phyloP scores from a whole-genome alignment of 1,140 invertebrate species.

The Belonocnema kinseyi region DNA sequence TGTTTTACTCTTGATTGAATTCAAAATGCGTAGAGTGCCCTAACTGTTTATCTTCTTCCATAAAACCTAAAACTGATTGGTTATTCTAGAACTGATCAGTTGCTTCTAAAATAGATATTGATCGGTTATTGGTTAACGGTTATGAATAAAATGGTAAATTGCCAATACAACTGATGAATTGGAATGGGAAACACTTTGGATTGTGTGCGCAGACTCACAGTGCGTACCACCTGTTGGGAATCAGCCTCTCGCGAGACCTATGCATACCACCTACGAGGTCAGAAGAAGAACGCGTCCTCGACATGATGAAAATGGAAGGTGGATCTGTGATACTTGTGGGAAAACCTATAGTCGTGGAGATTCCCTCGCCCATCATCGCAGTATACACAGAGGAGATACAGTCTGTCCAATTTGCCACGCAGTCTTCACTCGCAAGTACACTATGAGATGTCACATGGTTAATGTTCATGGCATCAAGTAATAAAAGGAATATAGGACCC shows the following conservation, averaged over 20 bases:
- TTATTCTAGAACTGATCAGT: slow-evolving; percentile 19
- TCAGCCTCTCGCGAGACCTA: slow-evolving; percentile 51
- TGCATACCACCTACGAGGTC: slow-evolving; percentile 53
- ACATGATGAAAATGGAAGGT: slow-evolving; percentile 70
- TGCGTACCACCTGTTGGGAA: slow-evolving; percentile 61
- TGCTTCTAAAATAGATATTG: neutral
- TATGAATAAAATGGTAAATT: slow-evolving; percentile 23
- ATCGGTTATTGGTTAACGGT: slow-evolving; percentile 1
- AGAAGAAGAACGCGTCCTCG: slow-evolving; percentile 66
- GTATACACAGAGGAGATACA: slow-evolving; percentile 76
- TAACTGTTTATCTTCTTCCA: neutral
- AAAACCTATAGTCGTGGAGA: slow-evolving; percentile 74
- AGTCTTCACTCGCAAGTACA: slow-evolving; percentile 75
- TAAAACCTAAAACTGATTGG: neutral
- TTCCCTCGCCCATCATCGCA: slow-evolving; percentile 76
- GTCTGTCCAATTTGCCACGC: slow-evolving; percentile 74
- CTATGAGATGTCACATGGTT: slow-evolving; percentile 74
- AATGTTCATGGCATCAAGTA: slow-evolving; percentile 72
- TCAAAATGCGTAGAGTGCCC: neutral
- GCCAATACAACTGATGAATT: slow-evolving; percentile 23
- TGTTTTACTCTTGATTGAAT: too few species aligned
- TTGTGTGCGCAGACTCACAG: slow-evolving; percentile 74
- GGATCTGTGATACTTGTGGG: slow-evolving; percentile 75
- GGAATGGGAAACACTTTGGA: slow-evolving; percentile 73
- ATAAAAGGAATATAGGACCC: slow-evolving; percentile 30